Base-by-base conservation (phyloP, 1,140 invertebrate genomes). In the Akabosia matsudoensis region DNA sequence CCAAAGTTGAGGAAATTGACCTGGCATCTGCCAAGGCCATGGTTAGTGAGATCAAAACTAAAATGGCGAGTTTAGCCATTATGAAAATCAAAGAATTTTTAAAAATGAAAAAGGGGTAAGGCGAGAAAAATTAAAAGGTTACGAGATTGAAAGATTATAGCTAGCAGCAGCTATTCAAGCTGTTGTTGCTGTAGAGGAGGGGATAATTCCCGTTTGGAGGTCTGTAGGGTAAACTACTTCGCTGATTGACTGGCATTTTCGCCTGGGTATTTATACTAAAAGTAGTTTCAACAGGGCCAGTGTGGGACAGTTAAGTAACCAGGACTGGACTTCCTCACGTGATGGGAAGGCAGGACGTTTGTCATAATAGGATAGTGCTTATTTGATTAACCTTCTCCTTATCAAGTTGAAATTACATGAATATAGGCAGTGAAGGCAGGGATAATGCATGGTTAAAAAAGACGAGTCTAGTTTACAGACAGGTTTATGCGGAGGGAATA, bases 151-250 rank as follows among this genome's bases (percentile, higher is more conserved):
- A 45, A 45, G 37, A 45, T 10, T 7, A 45, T 18, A 45, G 37
- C 37, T 45, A 45, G 37, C 37, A 45, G 37, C 37, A 45, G 37
- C 37, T 45, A 45, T 45, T 10, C 7, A 45, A 45, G 37, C 37
- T 45, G 37, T 45, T 45, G 37, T 45, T 45, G 18, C 18, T 45
- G 37, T 45, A 18, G 54, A 56, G 54, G 22, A 56, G 14, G 54
- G n/a, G 54, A 56, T 4, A 22, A 16, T 13, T 4, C 22, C 10
- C 13, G n/a, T n/a, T 56, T 56, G 54, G 54, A 56, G 54, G 14
- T 56, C 54, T 22, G 54, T 56, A 56, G 54, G 22, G 54, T 56
- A 16, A 16, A 56, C 54, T 56, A 56, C 54, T 56, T 56, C 54
- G 54, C 54, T 56, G 24, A 13, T 22, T 4, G 24, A 56, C 54